These are phyloP conservation scores for Dicerorhinus sumatrensis DNA, from an alignment of 2,113 vertebrate genomes.

Conservation along the genomic window DNA sequence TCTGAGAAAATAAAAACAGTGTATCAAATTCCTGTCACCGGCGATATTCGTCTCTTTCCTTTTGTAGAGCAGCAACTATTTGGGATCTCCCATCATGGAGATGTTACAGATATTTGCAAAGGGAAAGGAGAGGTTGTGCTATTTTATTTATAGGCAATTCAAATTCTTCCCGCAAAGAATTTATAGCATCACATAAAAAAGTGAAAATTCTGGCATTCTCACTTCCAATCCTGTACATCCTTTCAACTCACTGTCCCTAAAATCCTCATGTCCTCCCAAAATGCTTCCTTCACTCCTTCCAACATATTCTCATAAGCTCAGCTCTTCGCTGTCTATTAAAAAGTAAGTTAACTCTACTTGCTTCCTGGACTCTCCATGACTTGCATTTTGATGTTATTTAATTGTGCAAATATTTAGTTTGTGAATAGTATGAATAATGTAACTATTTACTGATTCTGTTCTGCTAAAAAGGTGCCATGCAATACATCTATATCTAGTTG, in stretches of 20 bases:
- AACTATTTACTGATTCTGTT: neutral
- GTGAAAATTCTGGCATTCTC: neutral
- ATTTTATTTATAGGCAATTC: slow-evolving; percentile 60
- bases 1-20: slow-evolving; percentile 62
- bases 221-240: neutral
- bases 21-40: slow-evolving; percentile 22
- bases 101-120: slow-evolving; percentile 44
- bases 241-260: neutral
- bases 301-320: neutral
- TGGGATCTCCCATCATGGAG: neutral
- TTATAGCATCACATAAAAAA: slow-evolving; percentile 50
- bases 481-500: neutral
- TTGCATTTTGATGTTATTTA: slow-evolving; percentile 44
- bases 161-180: slow-evolving; percentile 47
- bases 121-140: neutral
- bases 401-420: neutral
- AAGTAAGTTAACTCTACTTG: neutral
- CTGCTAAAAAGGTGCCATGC: neutral
- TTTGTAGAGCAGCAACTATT: neutral
- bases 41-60: neutral
- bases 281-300: neutral
- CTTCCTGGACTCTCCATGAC: neutral
- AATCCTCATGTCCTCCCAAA: neutral
- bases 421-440: neutral
- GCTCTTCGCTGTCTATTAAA: slow-evolving; percentile 17